Evolutionary conservation across 2,797 vertebrate species (phyloP), one percentile per base, ranked within the genome.

Genomic region (Lepidocolaptes lacrymiger): DNA sequence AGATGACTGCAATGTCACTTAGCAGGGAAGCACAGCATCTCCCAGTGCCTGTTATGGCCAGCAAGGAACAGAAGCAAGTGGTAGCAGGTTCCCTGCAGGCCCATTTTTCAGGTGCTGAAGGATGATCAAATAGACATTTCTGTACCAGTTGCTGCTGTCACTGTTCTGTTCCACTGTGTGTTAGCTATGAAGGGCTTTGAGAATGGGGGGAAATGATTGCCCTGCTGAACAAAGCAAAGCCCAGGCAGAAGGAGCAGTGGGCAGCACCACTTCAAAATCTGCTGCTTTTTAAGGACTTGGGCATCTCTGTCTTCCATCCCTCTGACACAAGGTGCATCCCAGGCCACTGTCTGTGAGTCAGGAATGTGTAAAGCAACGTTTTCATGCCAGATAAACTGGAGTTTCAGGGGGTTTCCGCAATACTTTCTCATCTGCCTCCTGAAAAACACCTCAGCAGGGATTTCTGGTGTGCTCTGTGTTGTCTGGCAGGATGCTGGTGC

Each of bases 401-500:
- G 12, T 37, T 77, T 34, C 12, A 27, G 30, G 14, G 36, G 1
- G 43, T 54, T 83, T 61, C 41, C 51, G 36, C 43, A 49, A 5
- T 46, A 26, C 20, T 55, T 36, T 48, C 15, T 24, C 10, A 24
- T 54, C 24, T 72, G 28, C 24, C 36, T 21, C 3, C 30, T 34
- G 36, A 19, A 28, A 69, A 63, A 10, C 10, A 4, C 18, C 5
- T 11, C 1, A 0, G 41, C 21, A 77, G 37, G 27, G 36, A 46
- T 34, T 52, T 3, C 52, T 67, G 49, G 4, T 54, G 74, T 58
- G 34, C 1, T 46, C 9, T 15, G 6, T 49, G 37, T 32, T 34
- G 26, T 41, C 71, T 79, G 79, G 10, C 2, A 23, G 85, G 74
- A 7, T 52, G 89, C 37, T 88, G 96, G 87, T 95, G 97, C 97